phyloP scores from a whole-genome alignment of 2,113 vertebrate genomes.

The Xiphias gladius region DNA sequence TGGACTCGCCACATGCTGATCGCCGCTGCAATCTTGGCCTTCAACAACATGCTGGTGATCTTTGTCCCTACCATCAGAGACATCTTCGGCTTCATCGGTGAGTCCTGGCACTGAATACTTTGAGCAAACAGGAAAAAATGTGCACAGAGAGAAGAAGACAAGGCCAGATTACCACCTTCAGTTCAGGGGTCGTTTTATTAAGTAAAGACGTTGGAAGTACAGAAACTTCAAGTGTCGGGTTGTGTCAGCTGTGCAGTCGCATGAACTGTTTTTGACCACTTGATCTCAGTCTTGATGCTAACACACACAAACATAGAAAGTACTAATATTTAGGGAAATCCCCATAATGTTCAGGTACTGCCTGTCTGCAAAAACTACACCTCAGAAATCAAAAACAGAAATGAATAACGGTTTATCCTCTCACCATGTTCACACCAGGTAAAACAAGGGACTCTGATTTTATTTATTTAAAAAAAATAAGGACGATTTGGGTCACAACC shows the following conservation, averaged over 20 bases:
- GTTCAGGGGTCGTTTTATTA: slow-evolving; percentile 39
- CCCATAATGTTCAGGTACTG: neutral
- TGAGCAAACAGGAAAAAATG: neutral
- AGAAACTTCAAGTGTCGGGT: slow-evolving; percentile 36
- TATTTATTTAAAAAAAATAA: too few relatives aligned
- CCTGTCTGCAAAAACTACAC: neutral
- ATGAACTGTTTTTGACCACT: slow-evolving; percentile 37
- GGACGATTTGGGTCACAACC: too few relatives aligned
- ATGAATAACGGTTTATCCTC: neutral
- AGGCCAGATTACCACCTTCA: slow-evolving; percentile 29
- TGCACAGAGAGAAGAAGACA: neutral
- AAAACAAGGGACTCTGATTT: too few relatives aligned
- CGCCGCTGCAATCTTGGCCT: slow-evolving; percentile 87
- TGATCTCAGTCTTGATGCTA: neutral
- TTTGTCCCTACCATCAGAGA: slow-evolving; percentile 97
- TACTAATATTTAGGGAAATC: neutral
- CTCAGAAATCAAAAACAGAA: neutral
- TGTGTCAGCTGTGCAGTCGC: slow-evolving; percentile 42
- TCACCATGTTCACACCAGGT: neutral
- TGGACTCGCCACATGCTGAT: slow-evolving; percentile 93
- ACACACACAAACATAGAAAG: neutral
- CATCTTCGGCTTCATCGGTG: slow-evolving; percentile 99
- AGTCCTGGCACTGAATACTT: slow-evolving; percentile 56
- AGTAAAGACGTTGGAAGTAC: slow-evolving; percentile 21
- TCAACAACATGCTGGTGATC: slow-evolving; percentile 95